Conservation (phyloP, 1,140 invertebrate genomes). For the Caenorhabditis tropicalis region DNA sequence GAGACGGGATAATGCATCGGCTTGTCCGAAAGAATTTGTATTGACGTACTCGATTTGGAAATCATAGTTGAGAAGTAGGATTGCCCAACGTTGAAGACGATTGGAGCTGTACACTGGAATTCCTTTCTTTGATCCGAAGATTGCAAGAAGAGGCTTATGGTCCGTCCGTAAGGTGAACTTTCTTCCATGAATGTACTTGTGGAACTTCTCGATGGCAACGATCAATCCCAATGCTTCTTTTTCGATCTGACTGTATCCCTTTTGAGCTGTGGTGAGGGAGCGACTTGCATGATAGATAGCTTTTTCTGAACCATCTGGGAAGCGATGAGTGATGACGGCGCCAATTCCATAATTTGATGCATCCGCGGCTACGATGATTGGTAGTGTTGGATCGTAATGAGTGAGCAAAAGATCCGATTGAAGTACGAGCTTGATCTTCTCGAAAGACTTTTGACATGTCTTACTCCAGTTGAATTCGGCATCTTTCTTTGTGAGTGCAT, state of each 20-base stretch:
- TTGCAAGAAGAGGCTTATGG: constrained; percentile 73
- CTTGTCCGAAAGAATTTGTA: too few species aligned
- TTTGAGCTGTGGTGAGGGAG: too few species aligned
- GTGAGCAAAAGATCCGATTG: constrained; percentile 63
- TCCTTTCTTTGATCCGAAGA: constrained; percentile 71
- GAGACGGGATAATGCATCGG: too few species aligned
- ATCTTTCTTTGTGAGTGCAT: constrained; percentile 66
- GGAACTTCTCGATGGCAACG: constrained; percentile 73
- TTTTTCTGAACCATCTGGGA: constrained; percentile 71
- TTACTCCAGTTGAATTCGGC: constrained; percentile 57
- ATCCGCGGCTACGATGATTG: constrained; percentile 74
- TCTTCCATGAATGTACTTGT: constrained; percentile 73
- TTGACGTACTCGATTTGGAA: too few species aligned
- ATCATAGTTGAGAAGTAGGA: constrained; percentile 61
- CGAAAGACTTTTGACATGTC: constrained; percentile 61
- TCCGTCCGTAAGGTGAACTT: constrained; percentile 74
- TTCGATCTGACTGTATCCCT: constrained; percentile 74
- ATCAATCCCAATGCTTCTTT: constrained; percentile 74
- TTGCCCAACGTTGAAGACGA: constrained; percentile 72
- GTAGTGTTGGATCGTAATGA: constrained; percentile 72
- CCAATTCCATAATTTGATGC: constrained; percentile 74
- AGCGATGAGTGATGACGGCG: too few species aligned
- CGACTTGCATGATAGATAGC: constrained; percentile 72
- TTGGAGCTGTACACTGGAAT: constrained; percentile 66
- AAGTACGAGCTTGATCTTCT: constrained; percentile 66